Conservation (phyloP, 35 echinoderm and acorn worm species). For the Amphiura filiformis region DNA sequence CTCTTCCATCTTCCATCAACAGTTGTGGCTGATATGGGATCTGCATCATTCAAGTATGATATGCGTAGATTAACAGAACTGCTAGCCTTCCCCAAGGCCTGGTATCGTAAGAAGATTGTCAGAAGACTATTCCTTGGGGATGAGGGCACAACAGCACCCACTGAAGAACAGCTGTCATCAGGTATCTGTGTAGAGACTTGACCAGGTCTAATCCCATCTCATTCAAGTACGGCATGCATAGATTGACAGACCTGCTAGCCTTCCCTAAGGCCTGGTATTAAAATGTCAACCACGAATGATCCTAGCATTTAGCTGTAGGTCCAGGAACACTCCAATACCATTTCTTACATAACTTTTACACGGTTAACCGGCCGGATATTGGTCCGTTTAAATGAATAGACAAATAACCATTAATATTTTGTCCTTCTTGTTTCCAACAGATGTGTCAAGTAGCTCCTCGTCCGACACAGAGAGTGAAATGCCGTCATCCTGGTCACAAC, state of each 20-base stretch:
- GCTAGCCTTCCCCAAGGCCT: conserved; percentile 93
- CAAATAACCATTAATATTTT: too few relatives aligned
- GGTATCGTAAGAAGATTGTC: conserved; percentile 92
- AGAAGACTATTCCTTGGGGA: conserved; percentile 91
- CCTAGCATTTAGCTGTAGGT: background rate
- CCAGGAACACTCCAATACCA: background rate
- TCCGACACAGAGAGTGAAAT: conserved; percentile 29
- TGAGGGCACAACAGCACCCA: conserved; percentile 32
- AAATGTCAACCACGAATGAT: too few relatives aligned
- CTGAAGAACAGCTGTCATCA: conserved; percentile 39
- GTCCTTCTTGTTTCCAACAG: background rate
- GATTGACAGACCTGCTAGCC: conserved; percentile 86
- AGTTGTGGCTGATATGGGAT: conserved; percentile 95
- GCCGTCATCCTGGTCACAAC: background rate
- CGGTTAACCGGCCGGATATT: background rate
- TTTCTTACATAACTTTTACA: too few relatives aligned
- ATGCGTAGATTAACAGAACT: conserved; percentile 91
- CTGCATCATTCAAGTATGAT: conserved; percentile 92
- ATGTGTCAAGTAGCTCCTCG: conserved; percentile 26
- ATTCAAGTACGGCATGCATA: conserved; percentile 89
- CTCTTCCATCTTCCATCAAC: background rate
- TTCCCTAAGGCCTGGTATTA: conserved; percentile 97
- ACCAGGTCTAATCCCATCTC: too few relatives aligned
- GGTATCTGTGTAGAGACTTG: conserved; percentile 62
- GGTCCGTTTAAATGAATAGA: background rate